Conservation (phyloP, 2,113 vertebrate genomes). For the Ciconia stormi region DNA sequence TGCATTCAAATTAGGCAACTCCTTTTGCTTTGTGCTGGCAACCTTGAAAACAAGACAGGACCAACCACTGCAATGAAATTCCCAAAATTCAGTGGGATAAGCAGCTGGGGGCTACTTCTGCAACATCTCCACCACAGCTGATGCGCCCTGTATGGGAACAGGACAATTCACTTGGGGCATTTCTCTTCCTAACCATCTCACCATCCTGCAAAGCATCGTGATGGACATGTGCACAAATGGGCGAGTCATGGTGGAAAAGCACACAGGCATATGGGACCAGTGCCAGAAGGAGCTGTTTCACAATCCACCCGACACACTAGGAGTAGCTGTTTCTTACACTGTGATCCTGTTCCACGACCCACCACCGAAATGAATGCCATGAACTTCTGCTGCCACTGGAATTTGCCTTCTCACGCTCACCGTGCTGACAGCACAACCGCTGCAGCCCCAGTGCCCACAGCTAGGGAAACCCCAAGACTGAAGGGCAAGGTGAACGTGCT, state of each 20-base stretch:
- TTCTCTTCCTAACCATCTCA: accelerated
- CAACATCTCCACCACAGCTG: not conserved
- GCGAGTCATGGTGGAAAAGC: not conserved
- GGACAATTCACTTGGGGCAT: not conserved
- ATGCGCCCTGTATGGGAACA: not conserved
- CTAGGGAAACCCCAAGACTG: accelerated
- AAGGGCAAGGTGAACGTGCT: not conserved
- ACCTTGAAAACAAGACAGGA: not conserved
- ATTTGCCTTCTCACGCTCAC: not conserved
- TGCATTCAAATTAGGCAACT: not conserved
- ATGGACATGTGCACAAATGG: accelerated
- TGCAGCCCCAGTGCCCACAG: not conserved
- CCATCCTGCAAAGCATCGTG: accelerated
- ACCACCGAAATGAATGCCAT: accelerated
- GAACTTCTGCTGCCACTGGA: not conserved
- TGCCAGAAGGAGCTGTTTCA: not conserved
- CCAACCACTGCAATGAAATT: not conserved
- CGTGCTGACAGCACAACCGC: accelerated
- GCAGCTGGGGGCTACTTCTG: not conserved
- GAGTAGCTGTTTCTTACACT: not conserved
- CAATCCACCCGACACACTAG: accelerated
- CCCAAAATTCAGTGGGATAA: not conserved
- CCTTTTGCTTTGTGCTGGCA: not conserved
- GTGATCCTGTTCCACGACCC: not conserved
- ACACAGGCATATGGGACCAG: accelerated